These are phyloP conservation scores for Gymnocypris eckloni DNA, from an alignment of 2,797 vertebrate genomes.

Conservation along the genomic window DNA sequence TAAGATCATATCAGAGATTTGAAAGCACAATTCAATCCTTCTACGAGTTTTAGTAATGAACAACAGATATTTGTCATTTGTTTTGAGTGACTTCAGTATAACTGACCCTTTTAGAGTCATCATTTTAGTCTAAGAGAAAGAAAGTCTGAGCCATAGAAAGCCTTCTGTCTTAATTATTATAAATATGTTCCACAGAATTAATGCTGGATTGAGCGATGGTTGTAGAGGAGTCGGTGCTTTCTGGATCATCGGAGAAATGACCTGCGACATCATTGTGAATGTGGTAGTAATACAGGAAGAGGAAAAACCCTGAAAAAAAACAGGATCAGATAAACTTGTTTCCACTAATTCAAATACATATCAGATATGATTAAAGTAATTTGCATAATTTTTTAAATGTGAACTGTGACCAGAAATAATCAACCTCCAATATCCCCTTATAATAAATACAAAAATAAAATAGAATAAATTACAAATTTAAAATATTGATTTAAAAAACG, in stretches of 20 bases:
- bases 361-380: not conserved
- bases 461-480: no score
- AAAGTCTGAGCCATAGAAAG: no score
- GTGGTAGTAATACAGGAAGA: constrained; percentile 70
- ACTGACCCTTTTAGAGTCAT: not conserved
- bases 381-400: not conserved
- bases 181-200: not conserved
- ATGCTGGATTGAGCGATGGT: not conserved
- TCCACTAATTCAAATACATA: not conserved
- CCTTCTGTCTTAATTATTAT: not conserved
- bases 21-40: not conserved
- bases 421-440: not conserved
- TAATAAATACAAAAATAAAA: not conserved
- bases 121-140: no score
- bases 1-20: no score
- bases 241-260: not conserved
- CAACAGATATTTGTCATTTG: not conserved
- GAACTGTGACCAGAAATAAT: not conserved
- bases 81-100: not conserved
- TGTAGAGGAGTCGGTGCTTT: accelerated
- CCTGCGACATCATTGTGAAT: constrained; percentile 33
- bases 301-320: constrained; percentile 66
- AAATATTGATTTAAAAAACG: not conserved
- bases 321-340: not conserved
- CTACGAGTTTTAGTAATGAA: not conserved